Percentiles rank a stretch among this genome's conserved stretches.
These are phyloP conservation scores for Halotydeus destructor DNA, from an alignment of 1,140 invertebrate species.

Conservation along the genomic window DNA sequence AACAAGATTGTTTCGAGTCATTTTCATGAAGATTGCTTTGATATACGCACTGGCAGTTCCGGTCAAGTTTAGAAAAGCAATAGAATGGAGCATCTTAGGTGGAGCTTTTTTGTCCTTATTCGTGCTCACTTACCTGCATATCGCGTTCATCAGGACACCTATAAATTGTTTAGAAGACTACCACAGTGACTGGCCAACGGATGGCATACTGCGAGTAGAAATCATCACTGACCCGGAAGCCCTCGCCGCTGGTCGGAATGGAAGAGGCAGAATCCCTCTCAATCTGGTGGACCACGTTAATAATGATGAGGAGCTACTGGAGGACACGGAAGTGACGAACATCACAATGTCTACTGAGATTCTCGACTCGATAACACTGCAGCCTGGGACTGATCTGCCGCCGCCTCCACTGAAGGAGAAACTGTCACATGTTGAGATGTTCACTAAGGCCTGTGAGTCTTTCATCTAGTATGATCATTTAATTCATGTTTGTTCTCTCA, in stretches of 20 bases:
- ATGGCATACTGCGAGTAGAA: constrained; percentile 89
- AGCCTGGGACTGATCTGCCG: neutral
- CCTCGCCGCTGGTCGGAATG: constrained; percentile 37
- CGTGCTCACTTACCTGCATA: constrained; percentile 54
- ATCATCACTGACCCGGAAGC: constrained; percentile 47
- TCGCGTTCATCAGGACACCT: constrained; percentile 73
- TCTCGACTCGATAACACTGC: neutral
- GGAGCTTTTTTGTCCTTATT: constrained; percentile 74
- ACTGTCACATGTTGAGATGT: constrained; percentile 13
- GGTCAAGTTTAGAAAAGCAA: constrained; percentile 52
- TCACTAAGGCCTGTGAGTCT: constrained; percentile 9
- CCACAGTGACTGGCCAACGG: constrained; percentile 70
- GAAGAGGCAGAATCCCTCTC: constrained; percentile 46
- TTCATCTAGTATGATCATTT: neutral
- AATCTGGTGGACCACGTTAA: constrained; percentile 31
- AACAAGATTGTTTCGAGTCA: constrained; percentile 41
- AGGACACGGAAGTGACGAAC: constrained; percentile 3
- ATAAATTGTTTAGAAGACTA: constrained; percentile 80
- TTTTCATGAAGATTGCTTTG: constrained; percentile 75
- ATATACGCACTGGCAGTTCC: constrained; percentile 75
- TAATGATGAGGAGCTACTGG: neutral
- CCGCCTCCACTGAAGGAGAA: constrained; percentile 11
- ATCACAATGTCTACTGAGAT: too few species aligned
- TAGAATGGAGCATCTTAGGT: constrained; percentile 73
- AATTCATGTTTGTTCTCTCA: neutral